A percentile compares a stretch with the other conserved stretches of the same genome.
Conservation (phyloP, 2,797 vertebrate species). For the Podarcis siculus region DNA sequence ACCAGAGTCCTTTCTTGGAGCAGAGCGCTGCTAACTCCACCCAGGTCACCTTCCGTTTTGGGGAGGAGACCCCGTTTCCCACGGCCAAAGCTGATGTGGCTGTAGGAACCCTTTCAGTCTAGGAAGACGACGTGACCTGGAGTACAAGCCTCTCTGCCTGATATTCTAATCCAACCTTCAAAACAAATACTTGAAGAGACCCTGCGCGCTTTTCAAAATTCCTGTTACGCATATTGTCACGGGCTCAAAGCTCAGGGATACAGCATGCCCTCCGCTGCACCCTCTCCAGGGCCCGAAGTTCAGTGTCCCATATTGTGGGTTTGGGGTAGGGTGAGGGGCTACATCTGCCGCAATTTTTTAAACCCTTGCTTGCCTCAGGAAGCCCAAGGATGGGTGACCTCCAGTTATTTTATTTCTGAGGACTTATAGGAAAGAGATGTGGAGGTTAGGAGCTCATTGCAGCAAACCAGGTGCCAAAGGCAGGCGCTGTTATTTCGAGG, state of each 20-base stretch:
- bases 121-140: not conserved
- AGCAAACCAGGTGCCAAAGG: too few relatives aligned
- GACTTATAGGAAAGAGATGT: not conserved
- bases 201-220: not conserved
- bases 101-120: too few relatives aligned
- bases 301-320: too few relatives aligned
- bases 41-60: not conserved
- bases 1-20: too few relatives aligned
- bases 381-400: too few relatives aligned
- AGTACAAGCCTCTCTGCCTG: not conserved
- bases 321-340: not conserved
- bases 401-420: not conserved
- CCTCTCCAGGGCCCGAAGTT: not conserved
- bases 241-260: not conserved
- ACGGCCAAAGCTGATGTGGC: not conserved
- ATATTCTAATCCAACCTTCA: not conserved
- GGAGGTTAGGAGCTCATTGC: not conserved
- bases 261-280: not conserved
- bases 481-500: not conserved
- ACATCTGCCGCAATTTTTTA: too few relatives aligned
- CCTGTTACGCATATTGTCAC: too few relatives aligned
- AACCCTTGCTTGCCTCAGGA: not conserved
- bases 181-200: not conserved
- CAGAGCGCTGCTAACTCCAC: not conserved
- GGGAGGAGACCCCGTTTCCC: not conserved